phyloP scores from a whole-genome alignment of 1,140 invertebrate genomes.

The Drosophila ogumai region DNA sequence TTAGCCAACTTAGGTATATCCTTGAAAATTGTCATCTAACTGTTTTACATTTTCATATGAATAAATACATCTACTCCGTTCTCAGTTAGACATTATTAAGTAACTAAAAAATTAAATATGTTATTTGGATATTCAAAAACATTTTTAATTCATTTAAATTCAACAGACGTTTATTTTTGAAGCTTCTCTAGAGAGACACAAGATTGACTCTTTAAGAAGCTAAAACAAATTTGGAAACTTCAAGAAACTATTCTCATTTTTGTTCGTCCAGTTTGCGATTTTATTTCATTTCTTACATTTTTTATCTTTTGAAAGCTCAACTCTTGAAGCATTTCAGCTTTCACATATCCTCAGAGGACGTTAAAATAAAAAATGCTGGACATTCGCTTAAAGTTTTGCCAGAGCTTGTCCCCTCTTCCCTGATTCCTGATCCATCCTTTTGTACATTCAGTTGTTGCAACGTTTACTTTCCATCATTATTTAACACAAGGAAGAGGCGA shows the following conservation, averaged over 20 bases:
- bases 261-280: slow-evolving; percentile 30
- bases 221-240: slow-evolving; percentile 62
- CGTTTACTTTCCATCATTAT: slow-evolving; percentile 81
- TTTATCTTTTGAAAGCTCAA: slow-evolving; percentile 55
- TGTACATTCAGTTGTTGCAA: slow-evolving; percentile 46
- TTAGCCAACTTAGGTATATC: not conserved
- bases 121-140: too few species aligned
- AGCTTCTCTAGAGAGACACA: slow-evolving; percentile 49
- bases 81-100: too few species aligned
- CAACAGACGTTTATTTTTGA: slow-evolving; percentile 25
- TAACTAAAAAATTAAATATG: too few species aligned
- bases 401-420: slow-evolving; percentile 42
- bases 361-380: slow-evolving; percentile 77
- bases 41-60: too few species aligned
- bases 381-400: slow-evolving; percentile 73
- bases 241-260: slow-evolving; percentile 64
- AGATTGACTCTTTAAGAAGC: slow-evolving; percentile 68
- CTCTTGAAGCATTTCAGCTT: slow-evolving; percentile 72
- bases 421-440: slow-evolving; percentile 19
- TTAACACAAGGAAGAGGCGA: slow-evolving; percentile 75
- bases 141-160: not conserved
- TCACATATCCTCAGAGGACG: slow-evolving; percentile 80
- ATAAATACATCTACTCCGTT: too few species aligned
- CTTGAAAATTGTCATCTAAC: too few species aligned
- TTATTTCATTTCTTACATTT: slow-evolving; percentile 43